Conservation (phyloP, 2,113 vertebrate genomes). For the Pyrgilauda ruficollis region DNA sequence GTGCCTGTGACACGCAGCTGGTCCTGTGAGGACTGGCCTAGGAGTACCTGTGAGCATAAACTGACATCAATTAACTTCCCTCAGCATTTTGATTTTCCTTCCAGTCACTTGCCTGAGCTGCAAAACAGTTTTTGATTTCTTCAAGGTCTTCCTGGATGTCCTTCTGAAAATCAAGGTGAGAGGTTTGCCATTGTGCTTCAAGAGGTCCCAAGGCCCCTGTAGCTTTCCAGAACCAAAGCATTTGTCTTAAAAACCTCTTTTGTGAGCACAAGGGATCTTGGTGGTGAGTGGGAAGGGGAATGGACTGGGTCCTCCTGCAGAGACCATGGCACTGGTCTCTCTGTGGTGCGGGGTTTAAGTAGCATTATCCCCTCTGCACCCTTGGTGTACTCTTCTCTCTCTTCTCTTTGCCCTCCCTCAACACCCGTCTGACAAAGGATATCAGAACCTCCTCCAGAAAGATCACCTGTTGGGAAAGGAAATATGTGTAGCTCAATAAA, state of each 20-base stretch:
- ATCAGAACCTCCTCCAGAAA: neutral
- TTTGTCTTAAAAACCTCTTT: neutral
- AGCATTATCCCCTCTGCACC: neutral
- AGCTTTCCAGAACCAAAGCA: neutral
- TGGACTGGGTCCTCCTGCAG: neutral
- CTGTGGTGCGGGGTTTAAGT: neutral
- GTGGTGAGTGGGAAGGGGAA: neutral
- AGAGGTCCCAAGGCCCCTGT: neutral
- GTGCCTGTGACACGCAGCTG: neutral
- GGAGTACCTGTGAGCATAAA: neutral
- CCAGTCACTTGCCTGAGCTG: neutral
- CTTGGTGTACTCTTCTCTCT: too few relatives aligned
- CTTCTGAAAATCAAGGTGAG: neutral
- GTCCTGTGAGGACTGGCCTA: neutral
- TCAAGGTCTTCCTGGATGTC: neutral
- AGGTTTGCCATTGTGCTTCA: neutral
- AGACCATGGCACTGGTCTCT: neutral
- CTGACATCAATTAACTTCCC: neutral
- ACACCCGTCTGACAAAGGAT: rapidly evolving
- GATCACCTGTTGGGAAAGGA: neutral
- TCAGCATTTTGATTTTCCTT: neutral
- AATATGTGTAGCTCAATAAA: neutral
- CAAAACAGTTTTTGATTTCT: neutral
- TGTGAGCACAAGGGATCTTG: neutral
- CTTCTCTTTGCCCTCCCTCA: neutral